Evolutionary conservation across 2,888 invertebrate genomes (phyloP).

Genomic region (Rhogogaster chlorosoma): DNA sequence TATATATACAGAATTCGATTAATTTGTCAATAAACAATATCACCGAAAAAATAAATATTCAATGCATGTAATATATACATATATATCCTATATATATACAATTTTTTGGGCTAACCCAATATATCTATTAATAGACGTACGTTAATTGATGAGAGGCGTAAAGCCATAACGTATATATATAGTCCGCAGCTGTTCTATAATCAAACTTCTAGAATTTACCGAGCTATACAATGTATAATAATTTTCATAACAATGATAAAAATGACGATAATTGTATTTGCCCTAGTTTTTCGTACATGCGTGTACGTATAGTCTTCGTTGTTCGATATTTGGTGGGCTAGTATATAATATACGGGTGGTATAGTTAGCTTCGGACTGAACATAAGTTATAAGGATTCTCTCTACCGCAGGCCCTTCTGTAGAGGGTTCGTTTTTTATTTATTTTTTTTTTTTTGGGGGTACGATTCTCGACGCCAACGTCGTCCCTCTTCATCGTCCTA

Average conservation of each 20-base stretch:
- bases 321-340: neutral
- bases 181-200: neutral
- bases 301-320: neutral
- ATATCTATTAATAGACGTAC: too few relatives aligned
- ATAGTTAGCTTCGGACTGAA: neutral
- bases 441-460: neutral
- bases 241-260: neutral
- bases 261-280: neutral
- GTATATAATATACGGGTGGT: neutral
- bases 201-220: neutral
- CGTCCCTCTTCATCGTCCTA: neutral
- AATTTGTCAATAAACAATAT: too few relatives aligned
- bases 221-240: neutral
- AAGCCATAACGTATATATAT: neutral
- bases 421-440: neutral
- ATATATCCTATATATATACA: too few relatives aligned
- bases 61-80: too few relatives aligned
- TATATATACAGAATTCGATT: too few relatives aligned
- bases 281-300: neutral
- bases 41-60: too few relatives aligned
- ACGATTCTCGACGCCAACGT: neutral
- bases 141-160: too few relatives aligned
- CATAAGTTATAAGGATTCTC: neutral
- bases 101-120: too few relatives aligned
- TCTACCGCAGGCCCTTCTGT: neutral